Conservation (phyloP, 2,797 vertebrate species). For the Diplodus puntazzo region DNA sequence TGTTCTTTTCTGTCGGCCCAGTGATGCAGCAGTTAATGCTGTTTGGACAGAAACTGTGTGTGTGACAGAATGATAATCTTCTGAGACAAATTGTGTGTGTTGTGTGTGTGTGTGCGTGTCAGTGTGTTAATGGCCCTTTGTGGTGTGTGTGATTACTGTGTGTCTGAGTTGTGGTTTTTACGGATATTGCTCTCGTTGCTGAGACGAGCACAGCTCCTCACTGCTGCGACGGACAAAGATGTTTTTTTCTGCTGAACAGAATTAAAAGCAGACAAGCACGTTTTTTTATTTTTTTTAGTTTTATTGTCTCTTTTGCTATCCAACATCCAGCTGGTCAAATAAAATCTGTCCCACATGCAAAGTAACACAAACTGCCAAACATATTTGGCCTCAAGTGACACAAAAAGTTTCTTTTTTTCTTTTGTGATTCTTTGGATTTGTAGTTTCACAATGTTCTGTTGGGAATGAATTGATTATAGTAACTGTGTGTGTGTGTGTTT, state of each 20-base stretch:
- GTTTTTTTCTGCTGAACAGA: slow-evolving; percentile 11
- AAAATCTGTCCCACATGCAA: neutral
- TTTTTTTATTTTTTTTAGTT: slow-evolving; percentile 15
- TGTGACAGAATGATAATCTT: slow-evolving; percentile 51
- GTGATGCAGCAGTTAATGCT: slow-evolving; percentile 50
- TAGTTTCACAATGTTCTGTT: neutral
- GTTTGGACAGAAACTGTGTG: slow-evolving; percentile 63
- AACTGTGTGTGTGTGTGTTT: neutral
- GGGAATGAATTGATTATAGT: neutral
- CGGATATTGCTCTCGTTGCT: neutral
- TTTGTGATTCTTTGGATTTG: neutral
- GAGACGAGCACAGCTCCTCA: neutral
- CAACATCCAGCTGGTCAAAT: neutral
- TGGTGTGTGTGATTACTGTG: neutral
- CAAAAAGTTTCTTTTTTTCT: neutral
- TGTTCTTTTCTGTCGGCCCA: slow-evolving; percentile 45
- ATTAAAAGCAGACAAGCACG: slow-evolving; percentile 10
- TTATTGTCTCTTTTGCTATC: slow-evolving; percentile 1
- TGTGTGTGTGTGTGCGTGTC: neutral
- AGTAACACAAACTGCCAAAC: slow-evolving; percentile 6
- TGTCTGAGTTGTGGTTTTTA: neutral
- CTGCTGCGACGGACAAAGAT: slow-evolving; percentile 3
- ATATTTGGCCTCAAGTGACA: neutral
- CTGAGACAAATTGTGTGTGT: slow-evolving; percentile 18
- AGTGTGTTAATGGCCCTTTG: slow-evolving; percentile 6